Evolutionary conservation across 1,140 invertebrate species (phyloP).

Genomic region (Cotesia vestalis): DNA sequence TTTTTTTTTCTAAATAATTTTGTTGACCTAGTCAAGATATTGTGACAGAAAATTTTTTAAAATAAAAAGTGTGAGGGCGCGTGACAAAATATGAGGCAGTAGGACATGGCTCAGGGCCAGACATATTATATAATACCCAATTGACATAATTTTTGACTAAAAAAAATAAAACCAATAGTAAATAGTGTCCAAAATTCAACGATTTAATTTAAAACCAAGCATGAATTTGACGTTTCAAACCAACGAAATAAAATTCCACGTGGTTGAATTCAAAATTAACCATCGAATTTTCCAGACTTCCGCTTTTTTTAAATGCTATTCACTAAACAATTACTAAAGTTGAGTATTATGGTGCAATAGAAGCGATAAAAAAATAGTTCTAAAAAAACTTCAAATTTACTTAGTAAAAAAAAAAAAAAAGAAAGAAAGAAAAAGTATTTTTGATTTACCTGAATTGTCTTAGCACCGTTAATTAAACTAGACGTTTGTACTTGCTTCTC

Average conservation of each 20-base stretch:
- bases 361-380: no score
- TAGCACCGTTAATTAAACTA: no score
- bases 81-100: constrained; percentile 38
- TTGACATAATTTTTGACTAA: constrained; percentile 9
- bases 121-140: constrained; percentile 46
- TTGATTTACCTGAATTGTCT: no score
- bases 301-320: no score
- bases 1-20: not conserved
- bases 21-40: not conserved
- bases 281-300: no score
- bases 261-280: constrained; percentile 8
- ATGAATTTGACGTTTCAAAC: not conserved
- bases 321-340: no score
- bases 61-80: constrained; percentile 17
- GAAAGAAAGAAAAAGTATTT: no score
- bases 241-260: constrained; percentile 24
- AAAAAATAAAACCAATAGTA: not conserved
- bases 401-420: no score
- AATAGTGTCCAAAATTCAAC: not conserved
- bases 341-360: no score
- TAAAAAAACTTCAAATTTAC: no score
- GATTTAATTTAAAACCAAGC: not conserved
- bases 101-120: constrained; percentile 47
- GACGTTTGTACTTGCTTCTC: no score
- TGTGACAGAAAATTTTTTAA: constrained; percentile 13